Evolutionary conservation across 2,888 invertebrate genomes (phyloP).

Genomic region (Athalia rosae): DNA sequence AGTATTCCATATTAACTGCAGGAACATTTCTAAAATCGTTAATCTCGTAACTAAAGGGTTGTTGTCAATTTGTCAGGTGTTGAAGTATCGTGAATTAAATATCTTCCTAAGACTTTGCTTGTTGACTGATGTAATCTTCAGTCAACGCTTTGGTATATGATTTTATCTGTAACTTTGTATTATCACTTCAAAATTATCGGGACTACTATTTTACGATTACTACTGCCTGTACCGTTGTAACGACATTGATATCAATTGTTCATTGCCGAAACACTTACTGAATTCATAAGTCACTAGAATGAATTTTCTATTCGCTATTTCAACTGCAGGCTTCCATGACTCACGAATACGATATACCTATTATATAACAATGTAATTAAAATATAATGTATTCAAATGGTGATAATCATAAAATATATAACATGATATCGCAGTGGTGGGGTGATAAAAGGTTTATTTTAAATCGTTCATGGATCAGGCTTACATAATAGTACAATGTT

Average conservation of each 20-base stretch:
- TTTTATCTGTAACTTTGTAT: no score
- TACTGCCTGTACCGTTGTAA: conserved; percentile 11
- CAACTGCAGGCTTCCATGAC: neutral
- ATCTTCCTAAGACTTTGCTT: no score
- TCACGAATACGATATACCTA: neutral
- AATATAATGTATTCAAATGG: neutral
- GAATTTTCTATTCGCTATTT: neutral
- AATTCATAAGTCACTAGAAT: conserved; percentile 5
- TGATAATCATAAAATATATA: neutral
- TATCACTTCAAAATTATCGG: neutral
- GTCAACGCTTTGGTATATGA: no score
- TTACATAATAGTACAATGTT: no score
- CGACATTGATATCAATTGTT: neutral
- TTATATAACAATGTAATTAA: neutral
- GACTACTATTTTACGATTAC: neutral
- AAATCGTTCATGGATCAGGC: no score
- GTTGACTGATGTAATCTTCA: no score
- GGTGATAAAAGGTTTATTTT: neutral
- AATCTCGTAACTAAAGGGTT: no score
- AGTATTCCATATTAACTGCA: no score
- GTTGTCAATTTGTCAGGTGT: no score
- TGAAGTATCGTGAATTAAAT: no score
- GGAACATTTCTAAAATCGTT: no score
- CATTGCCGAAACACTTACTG: conserved; percentile 16
- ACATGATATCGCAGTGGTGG: neutral